Percentiles rank a stretch among this genome's conserved stretches.
These are phyloP conservation scores for Autographa pulchrina DNA, from an alignment of 2,888 invertebrate genomes.

Conservation along the genomic window DNA sequence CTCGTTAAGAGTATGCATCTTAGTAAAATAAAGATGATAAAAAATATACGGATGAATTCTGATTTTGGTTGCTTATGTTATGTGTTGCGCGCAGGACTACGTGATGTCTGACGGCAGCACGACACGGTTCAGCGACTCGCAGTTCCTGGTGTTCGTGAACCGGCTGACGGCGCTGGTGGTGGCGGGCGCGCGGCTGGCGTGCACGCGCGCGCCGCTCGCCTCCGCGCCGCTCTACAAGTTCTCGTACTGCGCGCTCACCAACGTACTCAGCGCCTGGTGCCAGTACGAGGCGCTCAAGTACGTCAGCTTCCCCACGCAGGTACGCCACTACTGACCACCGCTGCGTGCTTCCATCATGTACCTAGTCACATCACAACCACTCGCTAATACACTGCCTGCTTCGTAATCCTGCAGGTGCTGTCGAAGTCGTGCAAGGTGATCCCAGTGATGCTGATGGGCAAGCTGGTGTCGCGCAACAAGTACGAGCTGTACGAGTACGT, in stretches of 20 bases:
- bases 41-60: neutral
- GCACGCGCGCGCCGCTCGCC: constrained; percentile 91
- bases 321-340: constrained; percentile 64
- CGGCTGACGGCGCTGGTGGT: constrained; percentile 94
- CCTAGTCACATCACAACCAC: neutral
- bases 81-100: constrained; percentile 88
- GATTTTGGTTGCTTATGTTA: neutral
- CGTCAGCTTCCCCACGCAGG: constrained; percentile 99
- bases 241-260: constrained; percentile 98
- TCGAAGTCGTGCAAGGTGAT: constrained; percentile 99
- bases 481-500: constrained; percentile 98
- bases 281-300: constrained; percentile 99
- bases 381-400: neutral
- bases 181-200: constrained; percentile 88
- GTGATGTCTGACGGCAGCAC: constrained; percentile 90
- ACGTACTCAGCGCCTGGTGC: constrained; percentile 99
- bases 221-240: constrained; percentile 98
- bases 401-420: constrained; percentile 89
- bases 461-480: constrained; percentile 95
- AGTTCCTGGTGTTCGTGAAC: constrained; percentile 99
- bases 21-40: too few relatives aligned
- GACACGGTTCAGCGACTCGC: constrained; percentile 96
- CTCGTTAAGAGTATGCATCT: too few relatives aligned
- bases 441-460: constrained; percentile 99
- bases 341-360: neutral